These are phyloP conservation scores for Seriola rivoliana DNA, from an alignment of 2,113 vertebrate species.

Conservation along the genomic window DNA sequence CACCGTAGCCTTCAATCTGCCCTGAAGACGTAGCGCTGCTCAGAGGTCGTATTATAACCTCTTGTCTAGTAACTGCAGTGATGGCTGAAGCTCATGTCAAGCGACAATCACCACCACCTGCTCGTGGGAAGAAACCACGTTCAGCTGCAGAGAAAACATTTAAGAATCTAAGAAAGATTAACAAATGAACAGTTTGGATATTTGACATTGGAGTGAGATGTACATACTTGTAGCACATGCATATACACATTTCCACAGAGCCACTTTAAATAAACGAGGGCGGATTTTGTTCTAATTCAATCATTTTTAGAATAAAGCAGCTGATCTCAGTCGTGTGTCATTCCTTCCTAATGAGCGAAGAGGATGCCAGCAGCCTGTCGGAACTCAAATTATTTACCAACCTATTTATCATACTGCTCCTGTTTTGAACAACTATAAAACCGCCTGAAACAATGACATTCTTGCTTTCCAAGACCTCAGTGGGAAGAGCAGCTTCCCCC, in stretches of 20 bases:
- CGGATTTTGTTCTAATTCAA: neutral
- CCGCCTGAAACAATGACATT: conserved; percentile 44
- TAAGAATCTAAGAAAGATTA: neutral
- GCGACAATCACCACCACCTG: too few species aligned
- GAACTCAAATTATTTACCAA: conserved; percentile 38
- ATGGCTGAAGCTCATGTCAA: too few species aligned
- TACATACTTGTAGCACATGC: neutral
- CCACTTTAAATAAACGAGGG: neutral
- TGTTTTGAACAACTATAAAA: conserved; percentile 41
- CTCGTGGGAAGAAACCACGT: too few species aligned
- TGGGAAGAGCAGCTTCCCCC: conserved; percentile 5
- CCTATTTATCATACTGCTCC: conserved; percentile 34
- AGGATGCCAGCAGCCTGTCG: conserved; percentile 22
- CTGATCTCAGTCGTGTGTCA: conserved; percentile 16
- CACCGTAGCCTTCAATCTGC: too few species aligned
- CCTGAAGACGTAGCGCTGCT: too few species aligned
- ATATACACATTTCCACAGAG: neutral
- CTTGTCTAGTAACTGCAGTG: too few species aligned
- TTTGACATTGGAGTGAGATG: neutral
- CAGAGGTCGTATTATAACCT: too few species aligned
- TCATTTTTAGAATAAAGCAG: conserved; percentile 21
- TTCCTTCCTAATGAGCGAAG: conserved; percentile 38
- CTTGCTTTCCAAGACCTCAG: conserved; percentile 12
- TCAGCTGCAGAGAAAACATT: too few species aligned
- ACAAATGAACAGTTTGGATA: neutral